These are phyloP conservation scores for Euspilapteryx auroguttella DNA, from an alignment of 2,888 invertebrate genomes.

Conservation along the genomic window DNA sequence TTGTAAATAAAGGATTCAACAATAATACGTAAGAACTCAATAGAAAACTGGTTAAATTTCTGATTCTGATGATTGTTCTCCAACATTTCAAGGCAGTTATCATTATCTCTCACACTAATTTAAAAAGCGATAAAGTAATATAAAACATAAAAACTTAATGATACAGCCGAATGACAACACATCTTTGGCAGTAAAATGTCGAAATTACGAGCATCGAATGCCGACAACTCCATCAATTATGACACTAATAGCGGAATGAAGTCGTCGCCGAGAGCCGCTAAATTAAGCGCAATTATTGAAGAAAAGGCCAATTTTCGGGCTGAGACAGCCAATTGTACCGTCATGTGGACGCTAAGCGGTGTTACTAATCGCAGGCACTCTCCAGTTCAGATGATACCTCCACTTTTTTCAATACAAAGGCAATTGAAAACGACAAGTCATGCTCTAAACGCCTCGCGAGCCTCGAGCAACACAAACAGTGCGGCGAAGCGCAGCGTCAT, in stretches of 20 bases:
- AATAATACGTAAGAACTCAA: too few relatives aligned
- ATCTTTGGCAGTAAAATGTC: too few relatives aligned
- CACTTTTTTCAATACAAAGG: slow-evolving; percentile 46
- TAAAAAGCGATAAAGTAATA: too few relatives aligned
- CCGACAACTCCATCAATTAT: slow-evolving; percentile 28
- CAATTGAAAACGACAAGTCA: slow-evolving; percentile 52
- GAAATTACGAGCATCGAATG: too few relatives aligned
- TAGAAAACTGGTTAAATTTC: too few relatives aligned
- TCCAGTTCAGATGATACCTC: slow-evolving; percentile 2
- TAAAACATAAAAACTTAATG: too few relatives aligned
- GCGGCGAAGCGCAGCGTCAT: slow-evolving; percentile 48
- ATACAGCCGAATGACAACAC: too few relatives aligned
- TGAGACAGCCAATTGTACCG: slow-evolving; percentile 15
- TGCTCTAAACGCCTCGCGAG: slow-evolving; percentile 21
- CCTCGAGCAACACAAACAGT: slow-evolving; percentile 44
- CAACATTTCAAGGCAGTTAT: too few relatives aligned
- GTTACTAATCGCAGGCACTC: slow-evolving; percentile 8
- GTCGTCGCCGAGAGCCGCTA: slow-evolving; percentile 13
- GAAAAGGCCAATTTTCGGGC: slow-evolving; percentile 19
- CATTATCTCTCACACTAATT: too few relatives aligned
- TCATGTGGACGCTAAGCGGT: slow-evolving; percentile 24
- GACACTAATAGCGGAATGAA: slow-evolving; percentile 20
- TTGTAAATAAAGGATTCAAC: too few relatives aligned
- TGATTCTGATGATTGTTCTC: too few relatives aligned
- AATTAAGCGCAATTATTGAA: slow-evolving; percentile 31